phyloP scores from a whole-genome alignment of 2,113 vertebrate genomes.

The Geococcyx californianus region DNA sequence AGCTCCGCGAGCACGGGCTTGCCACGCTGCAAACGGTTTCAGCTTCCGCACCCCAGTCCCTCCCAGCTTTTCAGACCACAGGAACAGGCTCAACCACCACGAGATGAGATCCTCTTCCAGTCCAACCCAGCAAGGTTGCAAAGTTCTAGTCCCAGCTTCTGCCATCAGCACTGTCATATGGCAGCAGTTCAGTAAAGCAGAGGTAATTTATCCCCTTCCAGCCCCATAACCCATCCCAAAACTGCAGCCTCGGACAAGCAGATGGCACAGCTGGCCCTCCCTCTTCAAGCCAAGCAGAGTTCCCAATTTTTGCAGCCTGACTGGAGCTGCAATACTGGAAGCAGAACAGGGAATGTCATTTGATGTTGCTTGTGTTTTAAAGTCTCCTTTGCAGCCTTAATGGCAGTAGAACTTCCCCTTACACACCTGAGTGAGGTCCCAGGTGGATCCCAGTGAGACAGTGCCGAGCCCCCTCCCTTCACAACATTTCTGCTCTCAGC shows the following conservation, averaged over 20 bases:
- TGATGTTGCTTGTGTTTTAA: background rate
- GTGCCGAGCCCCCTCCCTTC: background rate
- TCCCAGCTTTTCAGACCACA: background rate
- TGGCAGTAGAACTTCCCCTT: background rate
- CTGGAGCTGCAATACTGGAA: background rate
- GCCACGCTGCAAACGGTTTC: background rate
- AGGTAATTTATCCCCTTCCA: background rate
- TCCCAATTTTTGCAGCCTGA: background rate
- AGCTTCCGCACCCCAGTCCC: background rate
- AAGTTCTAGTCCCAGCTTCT: background rate
- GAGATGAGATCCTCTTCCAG: background rate
- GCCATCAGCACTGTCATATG: background rate
- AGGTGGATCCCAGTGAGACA: background rate
- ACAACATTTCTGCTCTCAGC: background rate
- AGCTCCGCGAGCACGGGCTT: fast-evolving
- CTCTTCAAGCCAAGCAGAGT: background rate
- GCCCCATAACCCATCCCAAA: background rate
- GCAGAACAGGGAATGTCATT: fast-evolving
- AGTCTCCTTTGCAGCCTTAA: background rate
- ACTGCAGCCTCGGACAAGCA: background rate
- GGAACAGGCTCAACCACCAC: background rate
- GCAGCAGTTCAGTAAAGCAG: background rate
- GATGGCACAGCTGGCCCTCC: background rate
- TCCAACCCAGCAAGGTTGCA: background rate
- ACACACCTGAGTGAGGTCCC: background rate